Conservation (phyloP, 2,888 invertebrate genomes). For the Drosophila mimica region DNA sequence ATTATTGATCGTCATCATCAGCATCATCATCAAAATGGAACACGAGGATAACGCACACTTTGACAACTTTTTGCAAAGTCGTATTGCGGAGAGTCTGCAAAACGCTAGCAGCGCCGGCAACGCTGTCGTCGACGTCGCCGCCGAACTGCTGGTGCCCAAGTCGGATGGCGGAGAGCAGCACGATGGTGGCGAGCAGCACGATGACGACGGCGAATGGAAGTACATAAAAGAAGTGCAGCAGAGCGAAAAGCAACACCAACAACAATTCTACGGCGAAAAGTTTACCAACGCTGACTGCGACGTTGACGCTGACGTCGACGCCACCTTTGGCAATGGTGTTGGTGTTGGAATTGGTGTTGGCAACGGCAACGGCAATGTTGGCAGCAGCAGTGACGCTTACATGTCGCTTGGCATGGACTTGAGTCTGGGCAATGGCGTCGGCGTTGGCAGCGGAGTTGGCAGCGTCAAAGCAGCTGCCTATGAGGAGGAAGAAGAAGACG, state of each 20-base stretch:
- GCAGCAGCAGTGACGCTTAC: constrained; percentile 49
- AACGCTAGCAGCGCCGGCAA: constrained; percentile 68
- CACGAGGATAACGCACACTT: constrained; percentile 82
- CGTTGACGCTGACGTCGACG: constrained; percentile 34
- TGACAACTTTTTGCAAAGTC: constrained; percentile 78
- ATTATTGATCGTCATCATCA: constrained; percentile 45
- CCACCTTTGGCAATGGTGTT: constrained; percentile 40
- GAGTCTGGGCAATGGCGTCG: constrained; percentile 67
- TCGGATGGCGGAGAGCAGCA: constrained; percentile 63
- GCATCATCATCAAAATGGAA: constrained; percentile 72
- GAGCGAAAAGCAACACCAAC: constrained; percentile 81
- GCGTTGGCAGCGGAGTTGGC: constrained; percentile 41
- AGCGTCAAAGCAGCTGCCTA: constrained; percentile 43
- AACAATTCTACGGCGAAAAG: constrained; percentile 62
- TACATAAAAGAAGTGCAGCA: constrained; percentile 90
- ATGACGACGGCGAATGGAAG: constrained; percentile 94
- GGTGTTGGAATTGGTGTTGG: constrained; percentile 43
- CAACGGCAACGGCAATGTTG: constrained; percentile 47
- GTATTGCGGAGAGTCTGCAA: constrained; percentile 79
- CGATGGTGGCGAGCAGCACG: constrained; percentile 60
- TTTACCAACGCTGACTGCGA: constrained; percentile 45
- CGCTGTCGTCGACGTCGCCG: constrained; percentile 57
- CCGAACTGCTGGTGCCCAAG: constrained; percentile 72
- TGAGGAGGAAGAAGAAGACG: constrained; percentile 57
- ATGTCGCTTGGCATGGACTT: constrained; percentile 64